Evolutionary conservation across 2,888 invertebrate genomes (phyloP).

Genomic region (Epiblema foenella): DNA sequence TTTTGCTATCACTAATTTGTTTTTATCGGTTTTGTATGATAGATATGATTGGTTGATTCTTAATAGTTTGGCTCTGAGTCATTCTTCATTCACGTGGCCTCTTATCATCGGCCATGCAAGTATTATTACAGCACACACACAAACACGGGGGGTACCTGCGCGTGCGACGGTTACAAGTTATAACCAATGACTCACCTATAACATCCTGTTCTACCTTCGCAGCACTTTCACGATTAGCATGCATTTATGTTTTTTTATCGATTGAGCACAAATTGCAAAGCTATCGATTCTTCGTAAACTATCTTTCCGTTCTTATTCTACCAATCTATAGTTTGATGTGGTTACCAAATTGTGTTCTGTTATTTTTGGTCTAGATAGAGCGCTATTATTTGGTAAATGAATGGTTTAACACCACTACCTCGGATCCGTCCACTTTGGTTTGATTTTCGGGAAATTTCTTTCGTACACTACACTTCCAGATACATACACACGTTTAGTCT

Average conservation of each 20-base stretch:
- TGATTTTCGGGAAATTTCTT: not conserved
- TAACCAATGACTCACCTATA: slow-evolving; percentile 68
- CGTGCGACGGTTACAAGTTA: slow-evolving; percentile 72
- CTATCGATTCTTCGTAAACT: slow-evolving; percentile 15
- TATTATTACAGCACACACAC: slow-evolving; percentile 60
- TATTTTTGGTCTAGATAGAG: not conserved
- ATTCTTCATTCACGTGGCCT: slow-evolving; percentile 74
- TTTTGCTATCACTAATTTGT: slow-evolving; percentile 26
- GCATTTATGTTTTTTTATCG: slow-evolving; percentile 39
- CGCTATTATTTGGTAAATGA: not conserved
- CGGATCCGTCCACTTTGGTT: not conserved
- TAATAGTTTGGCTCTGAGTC: slow-evolving; percentile 60
- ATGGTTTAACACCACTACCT: not conserved
- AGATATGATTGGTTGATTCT: slow-evolving; percentile 34
- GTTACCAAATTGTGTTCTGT: not conserved
- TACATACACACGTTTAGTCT: not conserved
- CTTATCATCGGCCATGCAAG: slow-evolving; percentile 69
- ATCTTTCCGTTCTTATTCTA: slow-evolving; percentile 7
- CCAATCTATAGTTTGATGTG: not conserved
- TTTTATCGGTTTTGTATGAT: slow-evolving; percentile 36
- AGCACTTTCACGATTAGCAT: slow-evolving; percentile 71
- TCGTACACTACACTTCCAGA: too few relatives aligned
- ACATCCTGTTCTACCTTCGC: slow-evolving; percentile 78
- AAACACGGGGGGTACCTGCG: slow-evolving; percentile 75
- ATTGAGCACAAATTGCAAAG: slow-evolving; percentile 20